A percentile compares a stretch with the other conserved stretches of the same genome.
Conservation (phyloP, 2,888 invertebrate species). For the Ischnus inquisitorius region DNA sequence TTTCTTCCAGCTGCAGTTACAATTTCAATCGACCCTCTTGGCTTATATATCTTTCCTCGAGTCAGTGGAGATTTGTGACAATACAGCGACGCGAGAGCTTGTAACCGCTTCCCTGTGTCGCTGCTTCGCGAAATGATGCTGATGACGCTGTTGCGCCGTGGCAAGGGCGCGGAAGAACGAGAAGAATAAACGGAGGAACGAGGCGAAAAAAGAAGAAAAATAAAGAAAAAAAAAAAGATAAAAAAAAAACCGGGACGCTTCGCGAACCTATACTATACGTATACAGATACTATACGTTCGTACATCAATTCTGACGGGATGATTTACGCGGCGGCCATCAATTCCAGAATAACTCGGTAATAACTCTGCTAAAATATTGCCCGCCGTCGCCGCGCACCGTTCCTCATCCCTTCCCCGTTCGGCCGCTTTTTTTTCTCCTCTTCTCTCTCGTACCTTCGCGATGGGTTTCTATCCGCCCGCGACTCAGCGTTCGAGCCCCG, state of each 20-base stretch:
- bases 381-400: constrained; percentile 68
- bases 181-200: constrained; percentile 56
- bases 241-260: constrained; percentile 61
- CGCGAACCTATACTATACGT: constrained; percentile 45
- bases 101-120: neutral
- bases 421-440: neutral
- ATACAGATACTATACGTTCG: constrained; percentile 71
- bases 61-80: neutral
- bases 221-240: constrained; percentile 29
- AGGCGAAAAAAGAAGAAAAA: constrained; percentile 49
- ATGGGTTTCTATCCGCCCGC: constrained; percentile 21
- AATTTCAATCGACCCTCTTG: constrained; percentile 2
- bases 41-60: neutral
- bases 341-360: constrained; percentile 82
- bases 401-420: constrained; percentile 39
- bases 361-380: constrained; percentile 79
- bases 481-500: constrained; percentile 27
- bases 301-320: constrained; percentile 81
- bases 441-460: constrained; percentile 25
- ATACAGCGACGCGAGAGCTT: neutral
- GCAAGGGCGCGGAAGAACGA: constrained; percentile 21
- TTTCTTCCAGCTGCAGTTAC: neutral
- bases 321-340: constrained; percentile 82
- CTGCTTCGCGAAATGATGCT: constrained; percentile 4
- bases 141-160: constrained; percentile 37